Evolutionary conservation across 2,113 vertebrate species (phyloP).

Genomic region (Varanus komodoensis): DNA sequence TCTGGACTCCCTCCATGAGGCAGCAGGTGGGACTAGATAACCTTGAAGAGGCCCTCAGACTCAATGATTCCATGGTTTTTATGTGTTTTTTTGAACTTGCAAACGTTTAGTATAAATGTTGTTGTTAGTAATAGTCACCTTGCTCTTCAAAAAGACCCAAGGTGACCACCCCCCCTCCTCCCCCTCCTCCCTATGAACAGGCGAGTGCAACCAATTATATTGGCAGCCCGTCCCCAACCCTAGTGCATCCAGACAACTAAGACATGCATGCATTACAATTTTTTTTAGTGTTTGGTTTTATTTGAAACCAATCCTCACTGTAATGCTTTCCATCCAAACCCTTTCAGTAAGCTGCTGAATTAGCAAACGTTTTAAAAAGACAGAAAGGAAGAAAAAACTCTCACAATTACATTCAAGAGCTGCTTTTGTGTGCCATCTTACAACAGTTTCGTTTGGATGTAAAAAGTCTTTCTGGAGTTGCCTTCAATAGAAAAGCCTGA

Average conservation of each 20-base stretch:
- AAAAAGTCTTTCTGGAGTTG: not conserved
- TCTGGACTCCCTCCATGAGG: not conserved
- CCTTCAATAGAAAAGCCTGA: not conserved
- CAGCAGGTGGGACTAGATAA: not conserved
- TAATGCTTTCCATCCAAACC: not conserved
- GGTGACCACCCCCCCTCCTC: no score
- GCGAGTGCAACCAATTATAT: not conserved
- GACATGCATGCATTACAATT: not conserved
- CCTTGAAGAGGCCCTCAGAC: not conserved
- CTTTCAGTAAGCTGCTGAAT: not conserved
- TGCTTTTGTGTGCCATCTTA: not conserved
- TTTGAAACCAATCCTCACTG: not conserved
- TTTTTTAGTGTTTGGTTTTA: not conserved
- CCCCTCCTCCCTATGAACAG: no score
- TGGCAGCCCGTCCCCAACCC: not conserved
- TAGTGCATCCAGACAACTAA: not conserved
- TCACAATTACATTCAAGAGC: not conserved
- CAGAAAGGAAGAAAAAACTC: not conserved
- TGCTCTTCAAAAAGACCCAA: no score
- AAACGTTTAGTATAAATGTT: not conserved
- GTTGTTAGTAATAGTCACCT: no score
- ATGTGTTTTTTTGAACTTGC: not conserved
- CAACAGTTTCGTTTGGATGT: not conserved
- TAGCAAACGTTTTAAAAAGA: not conserved
- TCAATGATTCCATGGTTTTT: no score